A percentile compares a stretch with the other conserved stretches of the same genome.
These are phyloP conservation scores for Mohoua ochrocephala DNA, from an alignment of 2,113 vertebrate species.

Conservation along the genomic window DNA sequence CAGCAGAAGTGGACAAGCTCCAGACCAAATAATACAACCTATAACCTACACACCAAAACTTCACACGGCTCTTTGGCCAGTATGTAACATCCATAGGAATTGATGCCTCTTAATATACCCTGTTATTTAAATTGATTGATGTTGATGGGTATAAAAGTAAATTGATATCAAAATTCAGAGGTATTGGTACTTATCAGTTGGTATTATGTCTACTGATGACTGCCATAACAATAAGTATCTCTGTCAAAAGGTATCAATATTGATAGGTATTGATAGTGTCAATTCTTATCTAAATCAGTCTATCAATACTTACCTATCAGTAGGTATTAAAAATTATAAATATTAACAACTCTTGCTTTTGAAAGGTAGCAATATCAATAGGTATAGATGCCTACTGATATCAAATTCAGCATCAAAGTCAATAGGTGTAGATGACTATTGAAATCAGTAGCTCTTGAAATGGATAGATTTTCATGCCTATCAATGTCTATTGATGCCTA, in stretches of 20 bases:
- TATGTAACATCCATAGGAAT: background rate
- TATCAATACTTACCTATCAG: background rate
- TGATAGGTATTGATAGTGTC: background rate
- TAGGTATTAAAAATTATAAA: background rate
- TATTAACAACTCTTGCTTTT: background rate
- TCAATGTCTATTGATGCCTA: background rate
- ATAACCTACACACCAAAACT: background rate
- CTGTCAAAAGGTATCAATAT: background rate
- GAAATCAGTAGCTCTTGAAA: background rate
- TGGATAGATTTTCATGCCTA: background rate
- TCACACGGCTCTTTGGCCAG: background rate
- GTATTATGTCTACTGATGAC: background rate
- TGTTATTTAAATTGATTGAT: background rate
- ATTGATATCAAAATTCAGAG: background rate
- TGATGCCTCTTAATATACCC: background rate
- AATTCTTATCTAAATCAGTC: background rate
- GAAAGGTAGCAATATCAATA: background rate
- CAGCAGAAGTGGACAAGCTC: background rate
- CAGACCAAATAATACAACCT: background rate
- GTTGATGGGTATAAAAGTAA: background rate
- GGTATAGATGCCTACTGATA: background rate
- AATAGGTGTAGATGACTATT: background rate
- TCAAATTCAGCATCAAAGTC: background rate
- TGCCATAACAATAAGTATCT: background rate
- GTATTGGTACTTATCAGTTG: background rate